A percentile compares a stretch with the other conserved stretches of the same genome.
phyloP scores from a whole-genome alignment of 2,113 vertebrate genomes.

The Podarcis cretensis region DNA sequence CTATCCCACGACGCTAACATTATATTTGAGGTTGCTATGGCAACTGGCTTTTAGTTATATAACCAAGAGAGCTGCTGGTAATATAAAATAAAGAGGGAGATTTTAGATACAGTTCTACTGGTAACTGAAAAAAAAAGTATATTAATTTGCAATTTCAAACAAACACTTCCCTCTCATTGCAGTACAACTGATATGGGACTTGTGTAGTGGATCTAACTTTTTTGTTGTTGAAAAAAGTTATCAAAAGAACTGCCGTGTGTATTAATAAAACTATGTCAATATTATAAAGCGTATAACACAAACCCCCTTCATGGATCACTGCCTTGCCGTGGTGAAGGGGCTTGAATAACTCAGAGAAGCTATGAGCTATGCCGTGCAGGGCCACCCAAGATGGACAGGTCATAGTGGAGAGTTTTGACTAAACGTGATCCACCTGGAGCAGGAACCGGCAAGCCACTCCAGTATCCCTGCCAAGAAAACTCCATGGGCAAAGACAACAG shows the following conservation, averaged over 20 bases:
- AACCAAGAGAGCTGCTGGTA: conserved; percentile 22
- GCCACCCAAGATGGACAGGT: no score
- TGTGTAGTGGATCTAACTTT: neutral
- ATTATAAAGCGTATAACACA: neutral
- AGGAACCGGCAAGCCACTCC: no score
- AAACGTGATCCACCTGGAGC: no score
- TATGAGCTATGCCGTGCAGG: no score
- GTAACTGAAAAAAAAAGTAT: neutral
- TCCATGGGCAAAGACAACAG: no score
- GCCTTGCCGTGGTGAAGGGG: no score
- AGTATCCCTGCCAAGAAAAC: no score
- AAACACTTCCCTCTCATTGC: no score
- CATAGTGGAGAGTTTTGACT: no score
- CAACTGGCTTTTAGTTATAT: neutral
- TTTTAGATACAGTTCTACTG: conserved; percentile 22
- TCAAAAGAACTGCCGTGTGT: neutral
- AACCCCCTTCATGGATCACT: neutral
- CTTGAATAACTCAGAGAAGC: no score
- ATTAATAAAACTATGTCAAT: neutral
- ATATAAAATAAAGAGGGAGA: conserved; percentile 23
- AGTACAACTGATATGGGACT: neutral
- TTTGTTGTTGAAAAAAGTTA: neutral
- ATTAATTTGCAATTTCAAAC: neutral
- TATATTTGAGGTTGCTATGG: conserved; percentile 25
- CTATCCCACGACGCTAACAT: conserved; percentile 1